Evolutionary conservation across 2,888 invertebrate genomes (phyloP).

Genomic region (Drosophila paranaensis): DNA sequence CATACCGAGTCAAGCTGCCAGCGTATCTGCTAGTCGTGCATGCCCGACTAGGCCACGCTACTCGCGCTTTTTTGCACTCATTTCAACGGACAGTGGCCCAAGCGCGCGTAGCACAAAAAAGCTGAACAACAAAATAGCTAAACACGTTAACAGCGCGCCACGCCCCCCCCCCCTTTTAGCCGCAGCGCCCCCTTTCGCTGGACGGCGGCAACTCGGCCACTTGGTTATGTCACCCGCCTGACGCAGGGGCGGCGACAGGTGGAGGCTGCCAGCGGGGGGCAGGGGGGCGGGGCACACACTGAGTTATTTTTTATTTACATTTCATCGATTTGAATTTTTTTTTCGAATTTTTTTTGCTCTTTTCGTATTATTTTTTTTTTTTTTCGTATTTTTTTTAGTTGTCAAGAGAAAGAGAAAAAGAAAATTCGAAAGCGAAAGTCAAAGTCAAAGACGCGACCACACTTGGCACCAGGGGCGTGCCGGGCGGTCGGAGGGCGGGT

Average conservation of each 20-base stretch:
- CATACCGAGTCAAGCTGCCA: background rate
- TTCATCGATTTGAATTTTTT: slow-evolving; percentile 70
- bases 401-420: slow-evolving; percentile 58
- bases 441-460: slow-evolving; percentile 71
- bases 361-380: slow-evolving; percentile 10
- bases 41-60: background rate
- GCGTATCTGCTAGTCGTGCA: background rate
- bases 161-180: background rate
- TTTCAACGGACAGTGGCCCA: slow-evolving; percentile 66
- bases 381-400: slow-evolving; percentile 9
- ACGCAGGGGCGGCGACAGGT: background rate
- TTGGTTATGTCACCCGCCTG: slow-evolving; percentile 73
- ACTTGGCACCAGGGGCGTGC: slow-evolving; percentile 23
- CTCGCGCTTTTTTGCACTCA: slow-evolving; percentile 64
- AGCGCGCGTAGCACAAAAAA: slow-evolving; percentile 3
- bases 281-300: background rate
- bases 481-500: background rate
- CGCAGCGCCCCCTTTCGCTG: background rate
- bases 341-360: too few relatives aligned
- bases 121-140: slow-evolving; percentile 16
- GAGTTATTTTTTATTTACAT: slow-evolving; percentile 58
- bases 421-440: slow-evolving; percentile 81
- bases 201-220: slow-evolving; percentile 65
- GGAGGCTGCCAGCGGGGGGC: background rate
- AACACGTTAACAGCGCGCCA: slow-evolving; percentile 52